Evolutionary conservation across 2,113 vertebrate species (phyloP).

Genomic region (Neogale vison): DNA sequence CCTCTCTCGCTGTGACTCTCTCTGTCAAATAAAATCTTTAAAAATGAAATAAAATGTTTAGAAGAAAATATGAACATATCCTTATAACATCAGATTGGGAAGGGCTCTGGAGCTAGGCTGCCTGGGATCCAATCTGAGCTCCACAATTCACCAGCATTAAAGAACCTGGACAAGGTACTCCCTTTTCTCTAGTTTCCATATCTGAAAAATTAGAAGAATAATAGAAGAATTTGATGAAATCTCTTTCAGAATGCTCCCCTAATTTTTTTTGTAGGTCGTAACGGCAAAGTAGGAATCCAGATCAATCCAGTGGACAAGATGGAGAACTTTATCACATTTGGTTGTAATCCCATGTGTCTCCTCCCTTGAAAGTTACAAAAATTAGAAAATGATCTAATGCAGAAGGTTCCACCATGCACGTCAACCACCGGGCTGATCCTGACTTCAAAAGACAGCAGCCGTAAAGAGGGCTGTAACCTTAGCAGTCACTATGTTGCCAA

Average conservation of each 20-base stretch:
- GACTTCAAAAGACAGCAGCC: slow-evolving; percentile 16
- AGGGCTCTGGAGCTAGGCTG: background rate
- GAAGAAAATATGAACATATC: background rate
- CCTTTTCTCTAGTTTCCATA: background rate
- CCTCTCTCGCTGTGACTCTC: too few relatives aligned
- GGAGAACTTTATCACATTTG: background rate
- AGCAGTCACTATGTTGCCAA: background rate
- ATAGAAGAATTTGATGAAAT: background rate
- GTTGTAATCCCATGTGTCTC: background rate
- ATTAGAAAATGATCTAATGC: background rate
- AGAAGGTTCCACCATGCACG: background rate
- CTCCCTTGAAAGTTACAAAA: background rate
- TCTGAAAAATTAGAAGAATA: background rate
- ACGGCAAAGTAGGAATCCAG: background rate
- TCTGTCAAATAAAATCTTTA: too few relatives aligned
- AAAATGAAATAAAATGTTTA: background rate
- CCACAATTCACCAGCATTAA: too few relatives aligned
- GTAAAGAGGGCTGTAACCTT: background rate
- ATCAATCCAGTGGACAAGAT: background rate
- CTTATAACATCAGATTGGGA: background rate
- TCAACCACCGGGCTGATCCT: background rate
- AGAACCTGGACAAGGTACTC: too few relatives aligned
- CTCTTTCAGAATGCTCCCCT: background rate
- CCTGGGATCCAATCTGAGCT: background rate
- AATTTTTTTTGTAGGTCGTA: background rate